phyloP scores from a whole-genome alignment of 37 sponge, comb jelly and placozoan species.

The Halichondria panicea region DNA sequence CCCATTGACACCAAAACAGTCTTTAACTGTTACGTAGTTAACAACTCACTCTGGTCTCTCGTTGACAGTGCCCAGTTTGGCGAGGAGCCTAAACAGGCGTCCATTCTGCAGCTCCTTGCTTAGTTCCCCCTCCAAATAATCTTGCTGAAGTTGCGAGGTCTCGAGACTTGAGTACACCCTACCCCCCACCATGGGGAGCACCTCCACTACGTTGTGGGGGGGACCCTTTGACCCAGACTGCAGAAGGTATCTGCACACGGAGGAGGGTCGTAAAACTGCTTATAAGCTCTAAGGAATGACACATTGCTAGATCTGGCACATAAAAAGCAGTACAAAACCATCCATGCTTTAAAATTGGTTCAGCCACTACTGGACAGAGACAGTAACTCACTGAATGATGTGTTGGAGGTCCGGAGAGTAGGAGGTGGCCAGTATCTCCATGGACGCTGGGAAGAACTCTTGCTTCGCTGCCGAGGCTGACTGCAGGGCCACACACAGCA shows the following conservation, averaged over 20 bases:
- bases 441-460: constrained; percentile 33
- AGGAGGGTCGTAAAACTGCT: background rate
- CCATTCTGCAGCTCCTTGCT: constrained; percentile 88
- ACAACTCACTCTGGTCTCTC: constrained; percentile 85
- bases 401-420: constrained; percentile 58
- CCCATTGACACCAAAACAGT: no score
- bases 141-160: constrained; percentile 25
- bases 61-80: constrained; percentile 79
- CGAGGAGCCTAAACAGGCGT: constrained; percentile 73
- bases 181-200: constrained; percentile 75
- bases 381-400: constrained; percentile 46
- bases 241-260: constrained; percentile 44
- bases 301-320: no score
- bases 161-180: constrained; percentile 64
- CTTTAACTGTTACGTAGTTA: constrained; percentile 1
- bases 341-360: no score
- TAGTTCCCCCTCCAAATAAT: constrained; percentile 70
- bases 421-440: constrained; percentile 29
- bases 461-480: constrained; percentile 53
- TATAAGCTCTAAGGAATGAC: background rate
- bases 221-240: constrained; percentile 33
- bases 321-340: no score
- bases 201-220: constrained; percentile 58
- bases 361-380: background rate
- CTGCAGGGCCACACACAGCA: constrained; percentile 69